Base-by-base conservation (phyloP, 2,113 vertebrate species). In the Ammodytes marinus region DNA sequence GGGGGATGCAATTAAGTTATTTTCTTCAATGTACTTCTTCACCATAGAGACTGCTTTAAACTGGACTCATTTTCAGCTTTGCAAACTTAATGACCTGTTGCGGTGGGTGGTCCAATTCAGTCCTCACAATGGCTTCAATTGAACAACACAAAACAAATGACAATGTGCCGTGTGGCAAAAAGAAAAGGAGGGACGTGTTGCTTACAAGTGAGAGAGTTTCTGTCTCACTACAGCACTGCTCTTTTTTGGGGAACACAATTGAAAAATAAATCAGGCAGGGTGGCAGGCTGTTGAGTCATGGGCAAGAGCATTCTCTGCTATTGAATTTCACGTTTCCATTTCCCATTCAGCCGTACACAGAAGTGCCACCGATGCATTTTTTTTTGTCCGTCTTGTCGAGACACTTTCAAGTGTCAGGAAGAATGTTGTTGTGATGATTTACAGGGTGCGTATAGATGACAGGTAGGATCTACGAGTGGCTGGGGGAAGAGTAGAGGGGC, bases 21-120 rank as follows among this genome's bases (percentile, higher is more conserved):
- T 90, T 86, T 80, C 83, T 64, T 78, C 42, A 81, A 83, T 79
- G 85, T 61, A 82, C 43, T 52, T 59, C 58, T 77, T 57, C 43
- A 69, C 43, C 37, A 39, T 46, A 37, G 69, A 70, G 64, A 79
- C 15, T 61, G 70, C 60, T 52, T 83, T 83, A 74, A 82, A 85
- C 90, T 86, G 76, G 73, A 81, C 60, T 79, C 53, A 83, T 84
- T 90, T 84, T 86, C 54, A 63, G 77, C 75, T 86, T 84, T 82
- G 66, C 69, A 77, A 59, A 77, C 68, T 5, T 77, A 77, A 80
- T 67, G 54, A 80, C 46, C 39, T 70, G 69, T 39, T 79, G 60
- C 79, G 55, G 72, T 86, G 89, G 89, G 89, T 86, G 87, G 81
- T 67, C 81, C 57, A 35, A 39, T 79, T 81, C 68, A 63, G 37